A percentile compares a stretch with the other conserved stretches of the same genome.
Conservation (phyloP, 2,797 vertebrate genomes). For the Spheniscus humboldti region DNA sequence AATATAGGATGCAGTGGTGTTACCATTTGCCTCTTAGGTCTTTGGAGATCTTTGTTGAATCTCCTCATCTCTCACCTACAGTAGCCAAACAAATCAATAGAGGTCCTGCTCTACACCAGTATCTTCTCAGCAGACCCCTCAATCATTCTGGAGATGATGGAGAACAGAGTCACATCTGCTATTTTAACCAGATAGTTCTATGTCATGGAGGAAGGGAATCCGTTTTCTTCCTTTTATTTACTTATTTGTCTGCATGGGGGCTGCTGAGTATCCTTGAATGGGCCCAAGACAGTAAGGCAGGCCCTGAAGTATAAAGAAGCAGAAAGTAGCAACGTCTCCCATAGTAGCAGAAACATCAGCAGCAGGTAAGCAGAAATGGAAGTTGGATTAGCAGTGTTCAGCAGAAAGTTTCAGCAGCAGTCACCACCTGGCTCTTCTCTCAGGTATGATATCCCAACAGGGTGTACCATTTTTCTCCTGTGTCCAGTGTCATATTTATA, state of each 20-base stretch:
- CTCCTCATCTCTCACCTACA: background rate
- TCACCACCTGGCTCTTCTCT: background rate
- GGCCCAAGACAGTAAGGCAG: background rate
- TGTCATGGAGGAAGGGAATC: background rate
- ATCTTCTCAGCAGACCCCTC: background rate
- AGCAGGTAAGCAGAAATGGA: background rate
- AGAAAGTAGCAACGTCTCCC: background rate
- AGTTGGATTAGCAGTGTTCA: background rate
- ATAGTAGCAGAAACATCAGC: background rate
- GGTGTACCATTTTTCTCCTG: background rate
- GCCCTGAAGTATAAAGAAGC: background rate
- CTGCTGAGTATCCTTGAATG: background rate
- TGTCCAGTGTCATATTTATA: background rate
- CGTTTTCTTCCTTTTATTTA: background rate
- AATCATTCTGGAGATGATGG: background rate
- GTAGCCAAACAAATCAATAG: background rate
- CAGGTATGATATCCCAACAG: background rate
- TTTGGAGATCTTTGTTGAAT: background rate
- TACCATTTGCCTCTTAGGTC: background rate
- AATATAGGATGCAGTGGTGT: background rate
- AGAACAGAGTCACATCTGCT: background rate
- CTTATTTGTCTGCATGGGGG: background rate
- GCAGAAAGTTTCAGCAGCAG: background rate
- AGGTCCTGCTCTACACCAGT: background rate
- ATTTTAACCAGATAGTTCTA: background rate